A percentile compares a stretch with the other conserved stretches of the same genome.
These are phyloP conservation scores for Cheilosia vernalis DNA, from an alignment of 2,888 invertebrate species.

Conservation along the genomic window DNA sequence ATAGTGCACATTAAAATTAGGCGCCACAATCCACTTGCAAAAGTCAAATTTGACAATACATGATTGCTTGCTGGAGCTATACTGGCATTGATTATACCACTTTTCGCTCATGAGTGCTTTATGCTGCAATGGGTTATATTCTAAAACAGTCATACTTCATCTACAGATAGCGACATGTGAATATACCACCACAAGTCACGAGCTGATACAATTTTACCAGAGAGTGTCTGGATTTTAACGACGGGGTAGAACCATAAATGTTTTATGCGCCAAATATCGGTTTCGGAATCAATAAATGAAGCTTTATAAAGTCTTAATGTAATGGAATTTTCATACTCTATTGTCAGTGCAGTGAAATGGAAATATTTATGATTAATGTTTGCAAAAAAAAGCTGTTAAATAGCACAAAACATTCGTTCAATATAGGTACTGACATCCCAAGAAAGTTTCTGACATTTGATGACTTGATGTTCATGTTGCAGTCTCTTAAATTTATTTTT, in stretches of 20 bases:
- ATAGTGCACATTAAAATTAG: background rate
- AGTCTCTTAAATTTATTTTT: conserved; percentile 5
- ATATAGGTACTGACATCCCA: conserved; percentile 7
- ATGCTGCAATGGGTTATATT: conserved; percentile 30
- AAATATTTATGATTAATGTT: conserved; percentile 56
- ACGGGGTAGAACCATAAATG: conserved; percentile 45
- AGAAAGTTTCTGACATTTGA: conserved; percentile 51
- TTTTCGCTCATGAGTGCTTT: conserved; percentile 38
- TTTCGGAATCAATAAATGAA: conserved; percentile 52
- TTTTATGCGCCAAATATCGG: conserved; percentile 47
- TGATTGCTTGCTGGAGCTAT: conserved; percentile 5
- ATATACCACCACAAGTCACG: conserved; percentile 36
- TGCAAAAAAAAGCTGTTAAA: conserved; percentile 47
- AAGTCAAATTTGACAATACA: conserved; percentile 15
- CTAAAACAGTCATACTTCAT: conserved; percentile 14
- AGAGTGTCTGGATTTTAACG: conserved; percentile 53
- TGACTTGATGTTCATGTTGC: conserved; percentile 32
- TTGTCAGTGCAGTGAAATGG: conserved; percentile 40
- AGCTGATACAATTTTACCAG: conserved; percentile 29
- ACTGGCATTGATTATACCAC: conserved; percentile 3
- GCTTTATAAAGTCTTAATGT: conserved; percentile 48
- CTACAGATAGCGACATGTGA: conserved; percentile 33
- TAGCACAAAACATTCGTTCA: conserved; percentile 12
- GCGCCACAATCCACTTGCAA: background rate
- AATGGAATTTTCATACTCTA: conserved; percentile 30